phyloP scores from a whole-genome alignment of 2,113 vertebrate species.

The Nipponia nippon region DNA sequence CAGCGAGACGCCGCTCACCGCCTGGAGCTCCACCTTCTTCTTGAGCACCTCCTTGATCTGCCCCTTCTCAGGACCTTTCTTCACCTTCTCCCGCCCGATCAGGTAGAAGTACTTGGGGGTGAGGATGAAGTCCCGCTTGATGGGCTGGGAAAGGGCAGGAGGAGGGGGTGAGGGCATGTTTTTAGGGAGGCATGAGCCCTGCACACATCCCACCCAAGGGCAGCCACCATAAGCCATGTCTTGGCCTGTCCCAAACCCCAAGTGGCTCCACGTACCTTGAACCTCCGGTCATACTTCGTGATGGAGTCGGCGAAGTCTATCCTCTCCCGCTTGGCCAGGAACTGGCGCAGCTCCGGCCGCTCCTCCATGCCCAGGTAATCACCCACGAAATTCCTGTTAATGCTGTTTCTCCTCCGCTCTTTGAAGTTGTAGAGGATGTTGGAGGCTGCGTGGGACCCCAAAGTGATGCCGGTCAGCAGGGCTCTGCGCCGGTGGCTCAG shows the following conservation, averaged over 20 bases:
- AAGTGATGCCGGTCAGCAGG: rapidly evolving
- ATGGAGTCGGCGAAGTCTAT: conserved; percentile 91
- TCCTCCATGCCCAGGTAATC: conserved; percentile 98
- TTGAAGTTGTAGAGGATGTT: conserved; percentile 95
- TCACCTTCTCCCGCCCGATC: conserved; percentile 93
- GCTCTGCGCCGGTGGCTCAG: not conserved
- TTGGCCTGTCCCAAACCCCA: not conserved
- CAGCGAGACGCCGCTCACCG: conserved; percentile 80
- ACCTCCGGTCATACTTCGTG: conserved; percentile 94
- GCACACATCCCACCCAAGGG: not conserved
- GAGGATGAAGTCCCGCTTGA: conserved; percentile 94
- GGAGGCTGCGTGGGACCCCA: conserved; percentile 74
- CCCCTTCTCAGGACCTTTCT: conserved; percentile 95
- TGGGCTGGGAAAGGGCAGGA: conserved; percentile 73
- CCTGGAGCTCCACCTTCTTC: conserved; percentile 87
- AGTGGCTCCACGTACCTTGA: conserved; percentile 81
- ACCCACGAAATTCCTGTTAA: conserved; percentile 96
- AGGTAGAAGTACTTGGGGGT: conserved; percentile 91
- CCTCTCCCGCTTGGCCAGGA: conserved; percentile 88
- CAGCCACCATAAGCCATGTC: not conserved
- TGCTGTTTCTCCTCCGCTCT: conserved; percentile 91
- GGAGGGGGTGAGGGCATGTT: not conserved
- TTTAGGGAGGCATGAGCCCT: rapidly evolving
- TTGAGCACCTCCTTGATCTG: conserved; percentile 93
- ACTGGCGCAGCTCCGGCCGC: conserved; percentile 89